Base-by-base conservation (phyloP, 2,113 vertebrate species). In the Galemys pyrenaicus region DNA sequence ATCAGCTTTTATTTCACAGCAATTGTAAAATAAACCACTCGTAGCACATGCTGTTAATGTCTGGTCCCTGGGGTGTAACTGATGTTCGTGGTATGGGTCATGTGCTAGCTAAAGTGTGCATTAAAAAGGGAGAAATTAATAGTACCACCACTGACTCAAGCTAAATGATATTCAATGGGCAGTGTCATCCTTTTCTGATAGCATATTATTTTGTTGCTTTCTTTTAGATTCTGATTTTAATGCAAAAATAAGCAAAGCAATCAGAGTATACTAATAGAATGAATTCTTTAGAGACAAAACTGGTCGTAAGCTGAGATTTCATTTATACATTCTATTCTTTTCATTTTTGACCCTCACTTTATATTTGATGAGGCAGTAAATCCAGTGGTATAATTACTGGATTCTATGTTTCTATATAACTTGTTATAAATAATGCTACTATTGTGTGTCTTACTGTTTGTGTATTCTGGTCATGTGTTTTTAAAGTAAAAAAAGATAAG, bases 21-120 rank as follows among this genome's bases (percentile, higher is more conserved):
- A 98, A 98, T 98, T 98, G 98, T 98, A 98, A 98, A 98, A 98
- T 96, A 98, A 98, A 97, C 98, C 96, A 97, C 86, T 98, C 44
- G 1, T 98, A 97, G 96, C 96, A 67, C 95, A 97, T 93, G 97
- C 95, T 97, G 98, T 97, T 98, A 98, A 98, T 98, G 97, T 97
- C 93, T 96, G 87, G 96, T 98, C 98, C 97, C 98, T 96, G 93
- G 97, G 71, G 97, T 97, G 94, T 96, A 97, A 98, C 96, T 98
- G 96, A 97, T 98, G 96, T 96, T 97, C 94, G 54, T 95, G 95
- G 92, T 97, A 97, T 93, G 97, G 98, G 98, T 98, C 98, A 97
- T 97, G 96, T 95, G 96, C 96, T 97, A 96, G 96, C 90, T 98
- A 97, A 97, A 98, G 94, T 95, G 95, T 97, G 91, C 97, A 97